Conservation (phyloP, 2,797 vertebrate genomes). For the Phoebastria nigripes region DNA sequence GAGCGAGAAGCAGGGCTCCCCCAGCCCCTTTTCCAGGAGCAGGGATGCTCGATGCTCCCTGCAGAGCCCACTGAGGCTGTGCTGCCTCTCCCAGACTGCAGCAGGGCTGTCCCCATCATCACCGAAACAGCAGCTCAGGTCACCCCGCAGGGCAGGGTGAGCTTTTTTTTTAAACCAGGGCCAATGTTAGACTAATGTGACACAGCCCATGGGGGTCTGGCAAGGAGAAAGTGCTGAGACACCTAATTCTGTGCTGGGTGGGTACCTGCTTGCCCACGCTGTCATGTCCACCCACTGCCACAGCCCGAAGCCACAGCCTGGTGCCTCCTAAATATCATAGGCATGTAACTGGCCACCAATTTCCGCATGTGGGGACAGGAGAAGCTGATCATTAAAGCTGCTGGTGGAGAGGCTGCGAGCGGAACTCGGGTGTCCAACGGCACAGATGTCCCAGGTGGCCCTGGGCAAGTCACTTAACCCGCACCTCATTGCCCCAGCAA, state of each 20-base stretch:
- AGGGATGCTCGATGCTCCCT: accelerated
- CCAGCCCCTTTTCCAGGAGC: background rate
- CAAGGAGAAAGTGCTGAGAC: background rate
- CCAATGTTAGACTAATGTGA: background rate
- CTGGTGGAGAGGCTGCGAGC: background rate
- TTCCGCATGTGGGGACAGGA: accelerated
- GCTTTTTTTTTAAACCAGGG: background rate
- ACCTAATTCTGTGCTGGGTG: background rate
- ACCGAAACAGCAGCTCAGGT: background rate
- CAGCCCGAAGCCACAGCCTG: background rate
- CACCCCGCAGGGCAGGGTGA: background rate
- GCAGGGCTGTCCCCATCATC: background rate
- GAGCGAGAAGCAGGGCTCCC: background rate
- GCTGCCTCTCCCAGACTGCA: background rate
- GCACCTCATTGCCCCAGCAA: background rate
- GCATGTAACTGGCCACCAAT: accelerated
- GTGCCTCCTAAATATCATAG: background rate
- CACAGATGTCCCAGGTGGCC: background rate
- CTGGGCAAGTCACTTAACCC: background rate
- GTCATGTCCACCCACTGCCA: too few relatives aligned
- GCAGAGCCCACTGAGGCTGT: background rate
- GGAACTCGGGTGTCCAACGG: accelerated
- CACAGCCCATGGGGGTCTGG: background rate
- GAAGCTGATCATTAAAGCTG: background rate
- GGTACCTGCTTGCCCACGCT: accelerated